Conservation (phyloP, 2,888 invertebrate species). For the Nowickia ferox region DNA sequence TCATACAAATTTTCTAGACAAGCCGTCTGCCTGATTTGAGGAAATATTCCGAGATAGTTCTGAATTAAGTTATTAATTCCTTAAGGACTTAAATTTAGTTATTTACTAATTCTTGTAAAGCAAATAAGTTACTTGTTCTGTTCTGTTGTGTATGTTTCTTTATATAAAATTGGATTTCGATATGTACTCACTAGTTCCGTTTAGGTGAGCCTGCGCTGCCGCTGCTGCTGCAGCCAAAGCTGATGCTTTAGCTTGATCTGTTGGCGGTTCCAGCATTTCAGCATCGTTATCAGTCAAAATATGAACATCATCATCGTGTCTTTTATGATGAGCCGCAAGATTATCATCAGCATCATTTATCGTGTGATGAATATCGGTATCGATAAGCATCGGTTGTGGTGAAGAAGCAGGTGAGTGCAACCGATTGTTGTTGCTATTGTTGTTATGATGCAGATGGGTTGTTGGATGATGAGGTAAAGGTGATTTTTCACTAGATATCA, state of each 20-base stretch:
- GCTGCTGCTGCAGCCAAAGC: slow-evolving; percentile 84
- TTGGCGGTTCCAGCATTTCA: slow-evolving; percentile 70
- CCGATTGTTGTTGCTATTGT: slow-evolving; percentile 32
- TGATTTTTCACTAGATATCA: slow-evolving; percentile 74
- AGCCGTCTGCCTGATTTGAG: too few relatives aligned
- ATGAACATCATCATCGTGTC: slow-evolving; percentile 67
- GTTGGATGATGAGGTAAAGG: slow-evolving; percentile 63
- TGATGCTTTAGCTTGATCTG: slow-evolving; percentile 80
- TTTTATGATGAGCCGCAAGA: slow-evolving; percentile 36
- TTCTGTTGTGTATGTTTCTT: not conserved
- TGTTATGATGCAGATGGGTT: slow-evolving; percentile 42
- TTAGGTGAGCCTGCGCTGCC: slow-evolving; percentile 85
- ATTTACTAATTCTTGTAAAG: too few relatives aligned
- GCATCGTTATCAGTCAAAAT: slow-evolving; percentile 72
- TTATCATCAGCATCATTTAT: slow-evolving; percentile 53
- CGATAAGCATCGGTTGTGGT: slow-evolving; percentile 79
- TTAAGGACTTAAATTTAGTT: too few relatives aligned
- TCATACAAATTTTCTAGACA: too few relatives aligned
- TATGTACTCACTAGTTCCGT: slow-evolving; percentile 87
- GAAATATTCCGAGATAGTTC: too few relatives aligned
- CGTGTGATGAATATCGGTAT: slow-evolving; percentile 75
- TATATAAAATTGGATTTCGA: slow-evolving; percentile 80
- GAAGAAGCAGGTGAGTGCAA: slow-evolving; percentile 71
- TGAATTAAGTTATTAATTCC: too few relatives aligned
- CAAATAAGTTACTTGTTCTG: not conserved